Evolutionary conservation across 2,113 vertebrate species (phyloP), one percentile per base, ranked within the genome.

Genomic region (Riparia riparia): DNA sequence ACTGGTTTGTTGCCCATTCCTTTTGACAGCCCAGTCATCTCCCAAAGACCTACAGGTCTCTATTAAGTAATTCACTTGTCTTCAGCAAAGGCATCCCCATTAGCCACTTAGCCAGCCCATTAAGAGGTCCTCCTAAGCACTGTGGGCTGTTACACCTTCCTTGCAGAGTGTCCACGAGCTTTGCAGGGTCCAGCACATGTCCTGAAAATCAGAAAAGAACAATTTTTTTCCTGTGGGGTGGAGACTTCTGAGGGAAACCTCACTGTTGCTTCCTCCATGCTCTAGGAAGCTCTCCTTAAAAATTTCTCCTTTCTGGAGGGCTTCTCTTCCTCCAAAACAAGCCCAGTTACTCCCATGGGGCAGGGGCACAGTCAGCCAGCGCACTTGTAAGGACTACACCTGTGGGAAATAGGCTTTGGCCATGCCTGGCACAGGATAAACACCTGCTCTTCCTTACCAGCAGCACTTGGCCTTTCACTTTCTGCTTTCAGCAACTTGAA

Each of bases 121-220:
- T 17, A 71, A 49, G 51, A 90, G 56, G 64, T 71, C 68, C 50
- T 49, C 7, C 11, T 49, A 58, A 70, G 54, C 63, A 44, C 21
- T 25, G 34, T 17, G 65, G 24, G 68, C 28, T 90, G 15, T 18
- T 20, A 34, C 25, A 49, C 22, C 68, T 68, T 77, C 54, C 34
- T 60, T 4, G 1, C 31, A 34, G 49, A 42, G 42, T 3, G 8
- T 12, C 34, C 70, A 37, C 14, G 16, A 80, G 37, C 24, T 61
- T 15, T 5, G 2, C 1, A 2, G 44, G 31, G 17, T 50, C 45
- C 73, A 49, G 41, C 14, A 41, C 0, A 0, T 0, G 0, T 28
- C 39, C 21, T 28, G 29, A 41, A 63, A 77, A 90, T 39, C 44
- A 72, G 44, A 49, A 68, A 63, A 39, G 17, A 41, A 29, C 9